Percentiles rank a stretch among this genome's conserved stretches.
Evolutionary conservation across 64 coral and sea anemone genomes (phyloP).

Genomic region (Dendrophyllia cribrosa): DNA sequence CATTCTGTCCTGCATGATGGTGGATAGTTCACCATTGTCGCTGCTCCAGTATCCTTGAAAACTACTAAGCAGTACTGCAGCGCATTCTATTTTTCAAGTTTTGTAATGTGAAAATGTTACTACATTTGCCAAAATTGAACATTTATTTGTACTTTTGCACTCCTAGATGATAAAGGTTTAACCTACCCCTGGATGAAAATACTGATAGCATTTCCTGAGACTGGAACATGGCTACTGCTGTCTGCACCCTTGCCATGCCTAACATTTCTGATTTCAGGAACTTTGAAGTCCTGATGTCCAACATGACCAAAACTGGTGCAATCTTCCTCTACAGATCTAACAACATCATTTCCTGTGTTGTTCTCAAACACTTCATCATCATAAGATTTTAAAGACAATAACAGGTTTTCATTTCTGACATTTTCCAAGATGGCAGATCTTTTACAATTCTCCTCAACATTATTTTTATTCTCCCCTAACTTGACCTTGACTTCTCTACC

Average conservation of each 20-base stretch:
- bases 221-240: not conserved
- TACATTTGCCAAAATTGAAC: too few species aligned
- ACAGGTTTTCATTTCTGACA: not conserved
- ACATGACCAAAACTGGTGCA: not conserved
- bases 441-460: not conserved
- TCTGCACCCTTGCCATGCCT: not conserved
- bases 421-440: not conserved
- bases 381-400: not conserved
- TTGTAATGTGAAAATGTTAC: too few species aligned
- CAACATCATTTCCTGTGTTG: not conserved
- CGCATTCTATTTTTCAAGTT: too few species aligned
- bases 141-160: too few species aligned
- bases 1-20: too few species aligned
- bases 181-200: slow-evolving; percentile 42
- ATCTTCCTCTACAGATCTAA: not conserved
- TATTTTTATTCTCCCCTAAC: not conserved
- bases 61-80: too few species aligned
- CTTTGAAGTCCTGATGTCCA: not conserved
- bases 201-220: not conserved
- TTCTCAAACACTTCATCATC: slow-evolving; percentile 40
- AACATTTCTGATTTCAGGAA: not conserved
- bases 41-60: too few species aligned
- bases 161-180: too few species aligned
- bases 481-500: not conserved
- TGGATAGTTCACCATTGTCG: too few species aligned